Base-by-base conservation (phyloP, 2,797 vertebrate genomes). In the Sebastes variabilis region DNA sequence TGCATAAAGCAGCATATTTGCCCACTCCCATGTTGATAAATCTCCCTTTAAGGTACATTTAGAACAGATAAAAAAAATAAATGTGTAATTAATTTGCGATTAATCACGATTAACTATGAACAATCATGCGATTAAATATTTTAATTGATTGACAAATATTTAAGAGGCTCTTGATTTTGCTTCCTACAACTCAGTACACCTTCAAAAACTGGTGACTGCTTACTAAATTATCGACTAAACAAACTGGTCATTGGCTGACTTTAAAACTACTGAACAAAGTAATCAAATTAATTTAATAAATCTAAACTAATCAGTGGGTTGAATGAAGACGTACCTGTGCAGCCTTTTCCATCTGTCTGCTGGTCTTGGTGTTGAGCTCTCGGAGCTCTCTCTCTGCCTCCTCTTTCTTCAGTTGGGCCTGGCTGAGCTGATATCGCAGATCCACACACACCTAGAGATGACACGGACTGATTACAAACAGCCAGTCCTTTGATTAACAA, bases 311-410 rank as follows among this genome's bases (percentile, higher is more conserved):
- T 72, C 5, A 58, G 1, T 2, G 34, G 30, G 42, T 27, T 34
- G 1, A 54, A 56, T 10, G 22, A 64, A 58, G 59, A 97, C 25
- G 7, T 83, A 93, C 98, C 97, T 98, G 96, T 71, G 96, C 94
- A 91, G 96, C 96, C 83, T 96, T 95, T 94, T 98, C 96, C 88
- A 96, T 95, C 87, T 96, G 96, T 77, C 96, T 95, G 90, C 93
- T 87, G 92, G 94, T 94, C 95, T 96, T 97, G 93, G 93, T 85
- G 83, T 90, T 95, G 92, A 96, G 96, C 87, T 98, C 97, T 92
- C 95, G 94, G 91, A 97, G 95, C 86, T 97, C 96, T 93, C 97
- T 95, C 96, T 99, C 97, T 73, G 95, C 96, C 92, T 99, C 97
- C 80, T 97, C 97, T 90, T 96, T 99, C 95, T 96, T 97, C 93